These are phyloP conservation scores for Alauda arvensis DNA, from an alignment of 2,797 vertebrate species.

Conservation along the genomic window DNA sequence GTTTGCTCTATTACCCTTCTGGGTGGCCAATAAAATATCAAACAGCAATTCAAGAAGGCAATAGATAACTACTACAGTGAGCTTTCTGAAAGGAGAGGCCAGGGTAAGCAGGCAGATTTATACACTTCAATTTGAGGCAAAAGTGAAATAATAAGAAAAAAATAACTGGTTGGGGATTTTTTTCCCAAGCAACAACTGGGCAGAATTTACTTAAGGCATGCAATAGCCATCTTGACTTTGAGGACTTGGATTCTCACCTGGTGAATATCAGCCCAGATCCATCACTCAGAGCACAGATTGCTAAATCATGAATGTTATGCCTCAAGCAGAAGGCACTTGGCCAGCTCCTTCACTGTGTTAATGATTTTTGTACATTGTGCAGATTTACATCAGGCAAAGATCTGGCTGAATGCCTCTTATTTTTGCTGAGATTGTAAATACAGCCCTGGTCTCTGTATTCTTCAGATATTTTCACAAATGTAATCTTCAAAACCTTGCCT, in stretches of 20 bases:
- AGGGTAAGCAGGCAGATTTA: background rate
- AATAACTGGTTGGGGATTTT: background rate
- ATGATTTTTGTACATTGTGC: slow-evolving; percentile 38
- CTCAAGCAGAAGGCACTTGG: slow-evolving; percentile 21
- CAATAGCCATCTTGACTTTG: background rate
- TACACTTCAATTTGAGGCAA: background rate
- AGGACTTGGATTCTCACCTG: slow-evolving; percentile 20
- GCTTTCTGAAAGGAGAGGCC: background rate
- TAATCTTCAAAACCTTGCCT: background rate
- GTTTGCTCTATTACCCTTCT: slow-evolving; percentile 23
- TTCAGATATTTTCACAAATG: background rate
- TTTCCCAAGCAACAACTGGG: background rate
- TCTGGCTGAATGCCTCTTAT: slow-evolving; percentile 12
- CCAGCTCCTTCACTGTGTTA: slow-evolving; percentile 22
- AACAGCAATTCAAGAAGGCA: slow-evolving; percentile 10
- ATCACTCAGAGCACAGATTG: background rate
- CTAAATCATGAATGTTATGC: slow-evolving; percentile 17
- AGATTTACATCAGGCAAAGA: slow-evolving; percentile 27
- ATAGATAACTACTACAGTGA: background rate
- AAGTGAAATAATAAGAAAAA: background rate
- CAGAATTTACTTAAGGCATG: background rate
- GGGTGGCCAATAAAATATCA: slow-evolving; percentile 41
- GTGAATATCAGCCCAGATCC: slow-evolving; percentile 1
- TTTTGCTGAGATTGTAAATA: slow-evolving; percentile 45
- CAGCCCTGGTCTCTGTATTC: background rate